phyloP scores from a whole-genome alignment of 2,113 vertebrate genomes.

The Corythaeola cristata region DNA sequence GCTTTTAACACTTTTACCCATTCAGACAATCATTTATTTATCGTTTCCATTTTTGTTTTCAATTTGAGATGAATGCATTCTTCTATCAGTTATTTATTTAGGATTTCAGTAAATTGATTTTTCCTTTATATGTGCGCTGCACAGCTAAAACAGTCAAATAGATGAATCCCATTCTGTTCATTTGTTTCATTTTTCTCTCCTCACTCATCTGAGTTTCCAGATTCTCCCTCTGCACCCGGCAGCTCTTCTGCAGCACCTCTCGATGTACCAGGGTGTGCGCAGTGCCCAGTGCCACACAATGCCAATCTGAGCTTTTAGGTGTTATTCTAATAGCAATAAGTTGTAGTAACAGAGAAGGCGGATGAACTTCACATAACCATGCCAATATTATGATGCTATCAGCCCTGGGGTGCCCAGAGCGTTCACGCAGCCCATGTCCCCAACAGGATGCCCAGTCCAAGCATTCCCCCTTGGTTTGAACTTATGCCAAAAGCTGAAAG shows the following conservation, averaged over 20 bases:
- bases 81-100: constrained; percentile 58
- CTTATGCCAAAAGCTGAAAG: background rate
- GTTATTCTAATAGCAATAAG: background rate
- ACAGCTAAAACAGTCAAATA: background rate
- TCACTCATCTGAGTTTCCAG: background rate
- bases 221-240: background rate
- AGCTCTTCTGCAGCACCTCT: background rate
- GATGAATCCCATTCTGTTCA: background rate
- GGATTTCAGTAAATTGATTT: constrained; percentile 55
- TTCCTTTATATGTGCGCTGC: background rate
- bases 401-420: background rate
- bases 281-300: rapidly evolving
- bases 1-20: background rate
- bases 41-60: constrained; percentile 34
- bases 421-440: background rate
- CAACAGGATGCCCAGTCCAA: background rate
- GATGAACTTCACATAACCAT: too few species aligned
- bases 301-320: background rate
- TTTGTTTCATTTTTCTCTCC: constrained; percentile 5
- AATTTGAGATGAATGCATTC: background rate
- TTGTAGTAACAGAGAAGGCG: background rate
- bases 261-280: rapidly evolving
- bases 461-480: background rate
- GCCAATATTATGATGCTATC: rapidly evolving
- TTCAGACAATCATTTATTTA: constrained; percentile 35